Percentiles rank a stretch among this genome's conserved stretches.
Conservation (phyloP, 2,888 invertebrate genomes). For the Lacanobia oleracea region DNA sequence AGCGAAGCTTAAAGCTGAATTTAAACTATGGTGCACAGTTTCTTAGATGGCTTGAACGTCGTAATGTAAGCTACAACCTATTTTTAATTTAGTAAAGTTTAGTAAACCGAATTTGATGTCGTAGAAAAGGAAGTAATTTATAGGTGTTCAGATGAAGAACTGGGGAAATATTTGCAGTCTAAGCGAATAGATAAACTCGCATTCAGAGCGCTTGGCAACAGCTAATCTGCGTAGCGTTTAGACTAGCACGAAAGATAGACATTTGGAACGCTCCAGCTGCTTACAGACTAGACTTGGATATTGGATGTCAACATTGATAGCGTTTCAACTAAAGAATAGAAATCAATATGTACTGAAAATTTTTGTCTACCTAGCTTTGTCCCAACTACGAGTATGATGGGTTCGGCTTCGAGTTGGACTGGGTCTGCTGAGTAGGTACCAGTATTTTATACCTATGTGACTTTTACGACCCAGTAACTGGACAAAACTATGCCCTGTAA, state of each 20-base stretch:
- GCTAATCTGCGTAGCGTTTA: neutral
- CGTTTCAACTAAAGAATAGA: neutral
- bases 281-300: conserved; percentile 12
- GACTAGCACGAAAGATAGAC: neutral
- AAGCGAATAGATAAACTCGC: conserved; percentile 1
- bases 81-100: too few species aligned
- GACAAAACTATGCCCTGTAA: too few species aligned
- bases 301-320: neutral
- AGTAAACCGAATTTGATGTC: neutral
- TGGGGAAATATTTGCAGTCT: neutral
- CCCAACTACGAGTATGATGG: too few species aligned
- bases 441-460: too few species aligned
- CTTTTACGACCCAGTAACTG: too few species aligned
- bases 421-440: too few species aligned
- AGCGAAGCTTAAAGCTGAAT: neutral
- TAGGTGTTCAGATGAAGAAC: neutral
- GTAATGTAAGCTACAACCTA: too few species aligned
- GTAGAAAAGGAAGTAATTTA: neutral
- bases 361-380: neutral
- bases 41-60: too few species aligned
- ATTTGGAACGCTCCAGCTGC: neutral
- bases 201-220: neutral
- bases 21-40: too few species aligned
- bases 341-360: conserved; percentile 5
- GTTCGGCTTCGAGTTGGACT: too few species aligned